Conservation (phyloP, 1,140 invertebrate genomes). For the Berghia stephanieae region DNA sequence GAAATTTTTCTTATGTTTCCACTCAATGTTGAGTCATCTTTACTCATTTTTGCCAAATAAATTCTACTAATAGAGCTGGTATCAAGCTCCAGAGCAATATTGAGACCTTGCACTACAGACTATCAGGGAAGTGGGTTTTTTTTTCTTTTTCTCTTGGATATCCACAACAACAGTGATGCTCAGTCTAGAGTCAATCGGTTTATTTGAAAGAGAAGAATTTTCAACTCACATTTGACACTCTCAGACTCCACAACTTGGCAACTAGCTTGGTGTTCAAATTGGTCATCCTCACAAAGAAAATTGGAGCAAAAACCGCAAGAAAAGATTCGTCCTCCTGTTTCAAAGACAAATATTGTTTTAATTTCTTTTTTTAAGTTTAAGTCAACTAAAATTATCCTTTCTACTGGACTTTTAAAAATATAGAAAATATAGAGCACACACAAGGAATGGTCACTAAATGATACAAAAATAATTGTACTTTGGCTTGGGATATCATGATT, state of each 20-base stretch:
- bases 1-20: too few relatives aligned
- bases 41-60: too few relatives aligned
- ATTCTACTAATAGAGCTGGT: too few relatives aligned
- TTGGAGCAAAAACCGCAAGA: conserved; percentile 90
- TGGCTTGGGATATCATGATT: too few relatives aligned
- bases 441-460: too few relatives aligned
- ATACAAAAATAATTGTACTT: too few relatives aligned
- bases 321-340: conserved; percentile 79
- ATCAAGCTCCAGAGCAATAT: too few relatives aligned
- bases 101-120: neutral
- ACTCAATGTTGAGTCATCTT: too few relatives aligned
- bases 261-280: conserved; percentile 98
- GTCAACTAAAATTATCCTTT: too few relatives aligned
- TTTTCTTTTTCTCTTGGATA: too few relatives aligned
- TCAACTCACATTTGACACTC: conserved; percentile 88
- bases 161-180: neutral
- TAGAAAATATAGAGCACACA: too few relatives aligned
- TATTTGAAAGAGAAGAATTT: neutral
- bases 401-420: neutral
- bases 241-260: conserved; percentile 93
- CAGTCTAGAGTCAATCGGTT: neutral
- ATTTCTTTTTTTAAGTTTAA: neutral
- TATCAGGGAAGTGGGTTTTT: neutral
- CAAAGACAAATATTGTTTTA: neutral
- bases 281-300: conserved; percentile 96